Evolutionary conservation across 2,797 vertebrate genomes (phyloP).

Genomic region (Echeneis naucrates): DNA sequence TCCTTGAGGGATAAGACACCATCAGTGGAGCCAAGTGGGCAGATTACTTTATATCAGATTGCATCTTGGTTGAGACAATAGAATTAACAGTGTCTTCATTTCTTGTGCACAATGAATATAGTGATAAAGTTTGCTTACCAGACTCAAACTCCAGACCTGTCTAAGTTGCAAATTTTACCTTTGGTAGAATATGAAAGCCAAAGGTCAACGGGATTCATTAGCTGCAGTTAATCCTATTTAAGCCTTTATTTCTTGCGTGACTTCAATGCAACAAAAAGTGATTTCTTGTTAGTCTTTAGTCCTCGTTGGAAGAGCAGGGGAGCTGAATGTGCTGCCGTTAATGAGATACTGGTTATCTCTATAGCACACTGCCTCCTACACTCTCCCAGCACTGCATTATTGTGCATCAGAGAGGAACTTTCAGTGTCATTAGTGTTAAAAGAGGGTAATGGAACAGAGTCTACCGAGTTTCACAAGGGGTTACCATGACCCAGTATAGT

Average conservation of each 20-base stretch:
- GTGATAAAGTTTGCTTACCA: slow-evolving; percentile 22
- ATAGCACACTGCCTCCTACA: slow-evolving; percentile 64
- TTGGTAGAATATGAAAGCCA: slow-evolving; percentile 35
- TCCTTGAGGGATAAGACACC: slow-evolving; percentile 75
- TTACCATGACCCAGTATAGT: slow-evolving; percentile 73
- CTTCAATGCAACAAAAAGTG: slow-evolving; percentile 53
- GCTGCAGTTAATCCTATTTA: slow-evolving; percentile 53
- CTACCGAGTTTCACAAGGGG: slow-evolving; percentile 68
- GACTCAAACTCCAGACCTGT: slow-evolving; percentile 20
- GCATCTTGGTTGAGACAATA: slow-evolving; percentile 59
- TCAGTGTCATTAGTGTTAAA: slow-evolving; percentile 73
- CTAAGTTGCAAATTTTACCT: slow-evolving; percentile 28
- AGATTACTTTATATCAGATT: slow-evolving; percentile 68
- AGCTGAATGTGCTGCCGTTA: slow-evolving; percentile 71
- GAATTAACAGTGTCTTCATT: slow-evolving; percentile 51
- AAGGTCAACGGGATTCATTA: slow-evolving; percentile 65
- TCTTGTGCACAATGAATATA: slow-evolving; percentile 27
- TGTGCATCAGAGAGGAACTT: slow-evolving; percentile 74
- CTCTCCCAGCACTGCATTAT: slow-evolving; percentile 66
- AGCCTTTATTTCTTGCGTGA: slow-evolving; percentile 43
- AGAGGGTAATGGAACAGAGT: slow-evolving; percentile 73
- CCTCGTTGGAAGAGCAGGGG: slow-evolving; percentile 38
- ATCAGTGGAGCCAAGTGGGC: slow-evolving; percentile 65
- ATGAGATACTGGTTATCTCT: slow-evolving; percentile 79
- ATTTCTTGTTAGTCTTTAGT: slow-evolving; percentile 45